These are phyloP conservation scores for Metacarcinus magister DNA, from an alignment of 2,888 invertebrate species.

Conservation along the genomic window DNA sequence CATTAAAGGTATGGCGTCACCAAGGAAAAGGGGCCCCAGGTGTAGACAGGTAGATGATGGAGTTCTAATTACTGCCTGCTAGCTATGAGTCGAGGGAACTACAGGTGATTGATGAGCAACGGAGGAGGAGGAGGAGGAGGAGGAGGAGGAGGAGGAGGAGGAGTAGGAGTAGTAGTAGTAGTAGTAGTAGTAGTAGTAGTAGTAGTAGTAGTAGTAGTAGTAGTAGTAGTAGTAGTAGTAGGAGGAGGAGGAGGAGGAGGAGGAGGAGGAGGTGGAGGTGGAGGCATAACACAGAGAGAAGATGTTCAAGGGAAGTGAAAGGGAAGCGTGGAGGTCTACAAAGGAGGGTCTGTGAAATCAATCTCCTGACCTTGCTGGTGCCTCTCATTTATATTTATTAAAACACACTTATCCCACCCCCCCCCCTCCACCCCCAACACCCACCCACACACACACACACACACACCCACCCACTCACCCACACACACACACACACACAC, in stretches of 20 bases:
- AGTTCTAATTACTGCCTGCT: constrained; percentile 41
- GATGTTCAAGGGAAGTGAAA: neutral
- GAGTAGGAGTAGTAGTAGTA: too few species aligned
- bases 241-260: constrained; percentile 7
- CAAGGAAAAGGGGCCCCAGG: neutral
- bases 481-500: constrained; percentile 34
- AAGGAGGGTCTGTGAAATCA: neutral
- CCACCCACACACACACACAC: too few species aligned
- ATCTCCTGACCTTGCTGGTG: neutral
- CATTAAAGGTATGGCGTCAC: neutral
- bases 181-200: neutral
- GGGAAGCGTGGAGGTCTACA: neutral
- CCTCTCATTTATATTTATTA: neutral
- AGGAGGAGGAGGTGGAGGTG: constrained; percentile 2
- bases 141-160: neutral
- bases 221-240: neutral
- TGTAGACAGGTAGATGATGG: constrained; percentile 27
- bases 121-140: constrained; percentile 52
- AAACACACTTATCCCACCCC: neutral
- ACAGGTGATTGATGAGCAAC: neutral
- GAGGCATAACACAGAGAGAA: neutral
- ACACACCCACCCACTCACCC: too few species aligned
- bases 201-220: neutral
- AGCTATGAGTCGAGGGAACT: neutral
- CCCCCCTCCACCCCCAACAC: too few species aligned